Evolutionary conservation across 2,113 vertebrate genomes (phyloP), one percentile per base, ranked within the genome.

Genomic region (Furnarius figulus): DNA sequence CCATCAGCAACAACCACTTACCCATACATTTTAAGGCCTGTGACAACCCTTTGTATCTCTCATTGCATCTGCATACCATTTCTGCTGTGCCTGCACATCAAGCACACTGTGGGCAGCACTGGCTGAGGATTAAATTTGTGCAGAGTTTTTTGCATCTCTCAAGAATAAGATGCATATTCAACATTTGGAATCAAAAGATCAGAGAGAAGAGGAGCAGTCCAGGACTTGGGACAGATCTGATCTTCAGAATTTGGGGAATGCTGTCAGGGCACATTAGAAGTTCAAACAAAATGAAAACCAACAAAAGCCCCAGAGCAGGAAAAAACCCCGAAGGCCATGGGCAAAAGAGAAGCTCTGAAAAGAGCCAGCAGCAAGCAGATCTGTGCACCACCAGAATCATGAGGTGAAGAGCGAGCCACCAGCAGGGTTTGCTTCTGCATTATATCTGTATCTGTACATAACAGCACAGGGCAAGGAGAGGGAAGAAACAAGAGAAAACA

Each of bases 381-480:
- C 56, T 12, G n/a, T 13, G 6, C 7, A 42, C 12, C 52, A 3
- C 39, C 62, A 47, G 62, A 47, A 62, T 8, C 18, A 27, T 12
- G 12, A 40, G 23, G 56, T 25, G 56, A 25, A n/a, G 40, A n/a
- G 66, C 0, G 28, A 50, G 2, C 8, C 25, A 33, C 22, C 46
- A 11, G 25, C 4, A 3, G 35, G 63, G 22, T 27, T 61, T 55
- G 78, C 20, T 37, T 25, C 23, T 53, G 47, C 42, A 23, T 4
- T 25, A 12, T 6, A 80, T 2, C 31, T 30, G n/a, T 33, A 33
- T 3, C 63, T 39, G 14, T 13, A 9, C 52, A 8, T 2, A 6
- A 7, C 39, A 21, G 30, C 5, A 39, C 0, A 5, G 1, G 14
- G 24, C 33, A 61, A 49, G 17, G 14, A 25, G 13, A 39, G 12